Conservation (phyloP, 2,888 invertebrate genomes). For the Dyspetes luteomarginatus region DNA sequence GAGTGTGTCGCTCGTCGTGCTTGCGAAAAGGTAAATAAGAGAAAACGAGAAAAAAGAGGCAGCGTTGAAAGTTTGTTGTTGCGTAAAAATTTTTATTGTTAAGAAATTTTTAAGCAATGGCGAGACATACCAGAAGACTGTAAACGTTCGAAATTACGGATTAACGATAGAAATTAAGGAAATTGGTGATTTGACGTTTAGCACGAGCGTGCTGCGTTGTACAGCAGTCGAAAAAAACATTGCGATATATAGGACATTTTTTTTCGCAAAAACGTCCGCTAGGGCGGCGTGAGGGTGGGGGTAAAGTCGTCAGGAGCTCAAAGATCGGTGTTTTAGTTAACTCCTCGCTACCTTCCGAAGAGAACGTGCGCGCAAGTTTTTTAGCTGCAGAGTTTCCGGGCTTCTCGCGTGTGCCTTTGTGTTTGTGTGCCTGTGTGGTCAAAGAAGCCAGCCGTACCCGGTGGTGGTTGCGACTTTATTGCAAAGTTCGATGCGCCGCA, state of each 20-base stretch:
- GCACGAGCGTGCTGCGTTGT: no score
- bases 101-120: not conserved
- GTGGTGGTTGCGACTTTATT: slow-evolving; percentile 23
- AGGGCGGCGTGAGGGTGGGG: no score
- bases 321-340: not conserved
- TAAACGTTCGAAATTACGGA: slow-evolving; percentile 9
- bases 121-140: not conserved
- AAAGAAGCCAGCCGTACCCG: not conserved
- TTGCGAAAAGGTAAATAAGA: slow-evolving; percentile 1
- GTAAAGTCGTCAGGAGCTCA: no score
- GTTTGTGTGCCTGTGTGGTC: not conserved
- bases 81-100: not conserved
- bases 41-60: not conserved
- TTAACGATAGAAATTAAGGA: not conserved
- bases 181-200: not conserved
- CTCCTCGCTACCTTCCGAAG: not conserved
- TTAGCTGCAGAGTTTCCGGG: slow-evolving; percentile 52
- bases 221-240: no score
- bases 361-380: slow-evolving; percentile 21
- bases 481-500: no score
- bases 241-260: no score
- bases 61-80: not conserved
- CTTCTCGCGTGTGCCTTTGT: slow-evolving; percentile 16
- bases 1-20: not conserved
- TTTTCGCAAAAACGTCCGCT: no score